Evolutionary conservation across 2,113 vertebrate genomes (phyloP).

Genomic region (Pollimyrus isidori): DNA sequence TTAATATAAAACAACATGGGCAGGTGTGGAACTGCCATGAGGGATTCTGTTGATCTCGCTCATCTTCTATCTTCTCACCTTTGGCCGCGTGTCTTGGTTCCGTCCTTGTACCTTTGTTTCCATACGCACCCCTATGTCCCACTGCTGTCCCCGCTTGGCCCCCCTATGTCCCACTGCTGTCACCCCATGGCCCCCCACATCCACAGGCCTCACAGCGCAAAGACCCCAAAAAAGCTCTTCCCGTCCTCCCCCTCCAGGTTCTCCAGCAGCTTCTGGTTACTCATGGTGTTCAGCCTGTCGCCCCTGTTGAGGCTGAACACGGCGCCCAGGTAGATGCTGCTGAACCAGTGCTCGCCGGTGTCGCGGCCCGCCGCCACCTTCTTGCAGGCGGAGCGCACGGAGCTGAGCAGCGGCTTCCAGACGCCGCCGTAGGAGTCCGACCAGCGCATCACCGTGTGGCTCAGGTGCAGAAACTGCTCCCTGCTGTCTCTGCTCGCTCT

Average conservation of each 20-base stretch:
- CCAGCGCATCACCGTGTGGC: conserved; percentile 44
- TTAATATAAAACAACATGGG: conserved; percentile 31
- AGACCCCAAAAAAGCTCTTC: conserved; percentile 59
- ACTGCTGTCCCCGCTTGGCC: neutral
- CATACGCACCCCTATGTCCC: neutral
- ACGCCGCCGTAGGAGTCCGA: conserved; percentile 16
- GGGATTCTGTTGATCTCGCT: neutral
- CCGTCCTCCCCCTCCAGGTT: conserved; percentile 29
- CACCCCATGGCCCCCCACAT: neutral
- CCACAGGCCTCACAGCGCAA: conserved; percentile 46
- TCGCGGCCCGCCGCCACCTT: neutral
- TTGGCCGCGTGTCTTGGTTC: neutral
- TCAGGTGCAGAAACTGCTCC: conserved; percentile 39
- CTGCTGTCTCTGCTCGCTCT: rapidly evolving
- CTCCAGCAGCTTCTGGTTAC: conserved; percentile 18
- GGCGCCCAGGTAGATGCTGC: conserved; percentile 53
- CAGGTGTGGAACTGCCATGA: neutral
- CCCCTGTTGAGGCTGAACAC: conserved; percentile 45
- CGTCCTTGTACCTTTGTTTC: neutral
- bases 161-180: neutral
- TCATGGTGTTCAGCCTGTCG: conserved; percentile 45
- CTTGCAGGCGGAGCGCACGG: conserved; percentile 45
- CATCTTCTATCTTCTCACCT: neutral
- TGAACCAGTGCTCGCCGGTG: conserved; percentile 30
- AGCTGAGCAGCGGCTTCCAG: conserved; percentile 45